Base-by-base conservation (phyloP, 2,113 vertebrate species). In the Calidris pugnax region DNA sequence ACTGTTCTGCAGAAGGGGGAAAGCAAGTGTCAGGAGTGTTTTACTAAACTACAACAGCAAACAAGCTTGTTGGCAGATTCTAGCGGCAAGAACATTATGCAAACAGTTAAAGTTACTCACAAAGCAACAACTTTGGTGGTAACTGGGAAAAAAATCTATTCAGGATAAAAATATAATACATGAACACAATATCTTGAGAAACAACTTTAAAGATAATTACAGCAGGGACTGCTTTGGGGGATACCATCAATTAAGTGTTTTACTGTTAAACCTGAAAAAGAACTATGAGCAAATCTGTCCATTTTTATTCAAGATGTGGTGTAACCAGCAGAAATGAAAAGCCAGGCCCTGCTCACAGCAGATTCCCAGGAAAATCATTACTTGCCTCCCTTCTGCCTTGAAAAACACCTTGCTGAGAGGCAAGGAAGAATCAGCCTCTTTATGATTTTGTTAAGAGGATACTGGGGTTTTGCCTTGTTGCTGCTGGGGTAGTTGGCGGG, bases 71-170 rank as follows among this genome's bases (percentile, higher is more conserved):
- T 92, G 85, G 56, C 30, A 56, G 66, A 84, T 74, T 37, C 56
- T 33, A 80, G 55, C 17, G 21, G 73, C 55, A 91, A 82, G 67
- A 93, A 59, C 9, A n/a, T 18, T 50, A 84, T 33, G 41, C 37
- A 85, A 91, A 93, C 53, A 73, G 74, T 63, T 72, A 17, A 94
- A 93, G 63, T 69, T 93, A 91, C 39, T 68, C 53, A 47, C 24
- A 84, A 95, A 57, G 80, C 85, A 94, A 11, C 50, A 73, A 85
- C 71, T 92, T 37, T 35, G 23, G 51, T 50, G 62, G 51, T 83
- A 95, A 96, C 8, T 74, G 83, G 72, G 28, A 43, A 87, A 76
- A 90, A 89, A 72, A 66, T 80, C 55, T 84, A 77, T 92, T 86
- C 72, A 48, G 43, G 30, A 56, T 85, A 92, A 83, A 59, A 76